Evolutionary conservation across 1,140 invertebrate species (phyloP), one percentile per base, ranked within the genome.

Genomic region (Pteromalus puparum): DNA sequence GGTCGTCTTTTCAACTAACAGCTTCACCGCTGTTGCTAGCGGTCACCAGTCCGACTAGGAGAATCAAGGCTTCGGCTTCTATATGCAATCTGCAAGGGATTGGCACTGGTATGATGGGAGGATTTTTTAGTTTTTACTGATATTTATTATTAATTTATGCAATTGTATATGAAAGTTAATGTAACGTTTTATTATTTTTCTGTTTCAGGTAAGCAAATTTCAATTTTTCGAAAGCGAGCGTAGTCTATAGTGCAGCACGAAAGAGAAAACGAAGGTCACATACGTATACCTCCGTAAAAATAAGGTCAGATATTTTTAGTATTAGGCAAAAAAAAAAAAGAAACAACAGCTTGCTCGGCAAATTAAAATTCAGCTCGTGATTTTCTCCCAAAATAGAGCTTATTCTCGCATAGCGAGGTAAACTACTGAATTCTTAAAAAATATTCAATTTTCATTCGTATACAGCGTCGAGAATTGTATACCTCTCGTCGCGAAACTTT

Each of bases 51-150:
- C 90, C 90, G 75, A 89, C 90, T 78, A 91, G 89, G 81, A 90
- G 86, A 77, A 87, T 92, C 86, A 88, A 90, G 74, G 88, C 89
- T 61, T 91, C 91, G 28, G 84, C 90, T 86, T 92, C 92, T 82
- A 88, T 89, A 77, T 92, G 88, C 88, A 88, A 87, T 85, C 88
- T 91, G 34, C 88, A 91, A 92, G 92, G 92, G 91, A 92, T 74
- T 2, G 10, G 24, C 13, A 70, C 28, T 61, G 53, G 28, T 70
- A 70, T 70, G 28, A 70, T n/a, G 9, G 7, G 38, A 42, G 30
- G 30, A 34, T 34, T 34, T 42, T 42, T 42, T 3, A 42, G 9
- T 42, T 42, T 42, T 42, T 42, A 42, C 9, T 42, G 38, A 42
- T 42, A 9, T 42, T 42, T 42, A n/a, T n/a, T 42, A 10, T 34